These are phyloP conservation scores for Oxygymnocypris stewartii DNA, from an alignment of 2,113 vertebrate species.

Conservation along the genomic window DNA sequence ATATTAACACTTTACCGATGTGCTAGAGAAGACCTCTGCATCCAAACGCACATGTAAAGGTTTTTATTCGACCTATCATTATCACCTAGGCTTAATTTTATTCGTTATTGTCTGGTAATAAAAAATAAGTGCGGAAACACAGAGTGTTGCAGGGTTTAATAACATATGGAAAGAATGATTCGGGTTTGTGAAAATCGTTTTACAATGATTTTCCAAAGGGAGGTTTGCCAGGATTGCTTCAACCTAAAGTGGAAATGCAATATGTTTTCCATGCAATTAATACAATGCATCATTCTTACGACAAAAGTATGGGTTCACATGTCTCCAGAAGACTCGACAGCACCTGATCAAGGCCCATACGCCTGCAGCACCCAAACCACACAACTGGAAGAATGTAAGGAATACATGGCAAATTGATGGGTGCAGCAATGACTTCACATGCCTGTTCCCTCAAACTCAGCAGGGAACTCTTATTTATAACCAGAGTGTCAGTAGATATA, in stretches of 20 bases:
- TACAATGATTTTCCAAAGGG: constrained; percentile 41
- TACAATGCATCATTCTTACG: constrained; percentile 57
- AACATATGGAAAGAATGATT: constrained; percentile 17
- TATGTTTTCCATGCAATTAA: constrained; percentile 47
- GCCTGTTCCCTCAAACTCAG: constrained; percentile 12
- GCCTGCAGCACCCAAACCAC: constrained; percentile 22
- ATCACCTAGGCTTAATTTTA: constrained; percentile 17
- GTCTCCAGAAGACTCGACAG: constrained; percentile 45
- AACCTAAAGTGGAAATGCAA: constrained; percentile 29
- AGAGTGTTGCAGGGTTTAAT: constrained; percentile 16
- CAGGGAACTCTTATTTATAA: constrained; percentile 35
- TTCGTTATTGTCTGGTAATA: constrained; percentile 22
- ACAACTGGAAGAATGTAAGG: constrained; percentile 24
- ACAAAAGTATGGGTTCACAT: constrained; percentile 64
- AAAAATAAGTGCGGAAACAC: constrained; percentile 18
- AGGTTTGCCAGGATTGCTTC: constrained; percentile 45
- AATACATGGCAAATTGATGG: constrained; percentile 36
- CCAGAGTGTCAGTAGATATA: constrained; percentile 38
- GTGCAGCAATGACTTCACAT: constrained; percentile 17
- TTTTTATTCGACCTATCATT: background rate
- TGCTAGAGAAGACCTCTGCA: background rate
- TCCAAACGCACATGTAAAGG: background rate
- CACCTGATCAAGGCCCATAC: constrained; percentile 48
- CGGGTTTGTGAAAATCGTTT: constrained; percentile 39
- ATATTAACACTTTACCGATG: background rate